Percentiles rank a stretch among this genome's conserved stretches.
phyloP scores from a whole-genome alignment of 2,113 vertebrate species.

The Zosterops pallidus region DNA sequence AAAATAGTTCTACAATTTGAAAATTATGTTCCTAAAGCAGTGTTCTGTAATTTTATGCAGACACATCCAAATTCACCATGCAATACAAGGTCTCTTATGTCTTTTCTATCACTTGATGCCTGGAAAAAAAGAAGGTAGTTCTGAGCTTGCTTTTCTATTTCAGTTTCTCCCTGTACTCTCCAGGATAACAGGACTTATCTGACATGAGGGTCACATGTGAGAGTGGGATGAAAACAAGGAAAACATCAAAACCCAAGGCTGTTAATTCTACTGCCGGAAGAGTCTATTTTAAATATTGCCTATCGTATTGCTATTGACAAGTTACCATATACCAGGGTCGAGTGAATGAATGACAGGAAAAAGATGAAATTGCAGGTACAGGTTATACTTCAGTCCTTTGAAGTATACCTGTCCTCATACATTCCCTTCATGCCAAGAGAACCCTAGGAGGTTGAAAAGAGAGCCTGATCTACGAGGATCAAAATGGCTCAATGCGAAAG shows the following conservation, averaged over 20 bases:
- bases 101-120: background rate
- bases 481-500: background rate
- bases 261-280: background rate
- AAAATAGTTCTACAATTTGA: background rate
- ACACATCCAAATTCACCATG: background rate
- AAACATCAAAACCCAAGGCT: background rate
- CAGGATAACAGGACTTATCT: background rate
- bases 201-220: background rate
- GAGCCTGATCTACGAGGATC: background rate
- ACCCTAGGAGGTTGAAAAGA: background rate
- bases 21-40: background rate
- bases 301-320: background rate
- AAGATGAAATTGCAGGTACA: background rate
- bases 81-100: background rate
- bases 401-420: too few species aligned
- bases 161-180: background rate
- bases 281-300: background rate
- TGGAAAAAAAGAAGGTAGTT: background rate
- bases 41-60: background rate
- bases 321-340: background rate
- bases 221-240: background rate
- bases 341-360: accelerated
- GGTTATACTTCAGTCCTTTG: background rate
- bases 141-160: background rate
- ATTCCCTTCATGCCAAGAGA: background rate